Evolutionary conservation across 1,140 invertebrate species (phyloP), one percentile per base, ranked within the genome.

Genomic region (Samia ricini): DNA sequence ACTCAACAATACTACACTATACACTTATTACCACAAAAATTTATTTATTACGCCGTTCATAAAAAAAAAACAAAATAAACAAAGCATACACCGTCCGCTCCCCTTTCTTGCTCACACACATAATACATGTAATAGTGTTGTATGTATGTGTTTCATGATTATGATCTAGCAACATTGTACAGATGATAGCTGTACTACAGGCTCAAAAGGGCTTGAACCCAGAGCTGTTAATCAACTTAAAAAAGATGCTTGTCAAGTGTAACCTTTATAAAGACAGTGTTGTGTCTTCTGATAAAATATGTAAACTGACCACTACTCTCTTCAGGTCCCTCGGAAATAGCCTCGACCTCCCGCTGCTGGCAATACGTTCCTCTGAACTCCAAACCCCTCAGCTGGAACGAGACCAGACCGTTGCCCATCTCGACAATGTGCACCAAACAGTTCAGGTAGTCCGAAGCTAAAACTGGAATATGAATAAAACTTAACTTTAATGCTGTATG

Each of bases 311-410:
- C 96, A 75, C 96, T 95, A 89, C 99, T 98, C 73, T 98, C 97
- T 81, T 98, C 97, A 4, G 92, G 89, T 1, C 97, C 98, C 91
- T 99, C 98, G 1, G 97, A 98, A 36, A 99, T 99, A 7, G 99
- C 99, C 91, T 99, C 98, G 6, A 99, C 97, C 88, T 98, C 97
- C 63, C 97, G 90, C 86, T 99, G 99, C 85, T 99, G 99, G 90
- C 99, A 99, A 85, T 99, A 99, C 1, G 99, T 99, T 65, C 98
- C 99, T 60, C 98, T 91, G 89, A 99, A 99, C 90, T 99, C 99
- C 3, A 99, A 90, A 4, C 99, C 99, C 64, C 99, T 92, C 81
- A 99, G 93, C 92, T 99, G 99, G 91, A 99, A 99, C 0, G 99
- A 99, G 4, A 99, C 97, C 36, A 99, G 91, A 0, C 99, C 98